Percentiles rank a stretch among this genome's conserved stretches.
Evolutionary conservation across 2,888 invertebrate genomes (phyloP).

Genomic region (Anoplius nigerrimus): DNA sequence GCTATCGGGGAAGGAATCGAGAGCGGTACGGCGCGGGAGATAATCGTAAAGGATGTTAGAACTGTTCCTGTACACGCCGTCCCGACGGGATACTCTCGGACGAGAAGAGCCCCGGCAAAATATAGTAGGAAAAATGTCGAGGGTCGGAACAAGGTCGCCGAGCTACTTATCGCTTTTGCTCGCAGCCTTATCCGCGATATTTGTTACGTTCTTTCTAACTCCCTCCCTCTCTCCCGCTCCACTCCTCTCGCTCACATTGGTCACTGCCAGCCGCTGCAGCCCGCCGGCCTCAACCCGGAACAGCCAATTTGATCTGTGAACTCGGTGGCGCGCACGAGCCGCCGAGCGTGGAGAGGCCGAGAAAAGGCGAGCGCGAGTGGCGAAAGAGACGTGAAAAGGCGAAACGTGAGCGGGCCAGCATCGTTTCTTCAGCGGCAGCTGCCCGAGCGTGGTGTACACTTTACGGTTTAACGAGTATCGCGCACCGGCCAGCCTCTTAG

Average conservation of each 20-base stretch:
- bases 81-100: conserved; percentile 19
- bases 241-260: neutral
- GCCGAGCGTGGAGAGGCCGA: conserved; percentile 23
- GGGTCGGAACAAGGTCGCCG: neutral
- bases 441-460: conserved; percentile 22
- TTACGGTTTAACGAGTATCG: conserved; percentile 24
- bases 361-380: conserved; percentile 10
- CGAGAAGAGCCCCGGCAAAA: conserved; percentile 4
- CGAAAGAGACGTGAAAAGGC: neutral
- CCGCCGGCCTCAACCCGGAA: neutral
- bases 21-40: conserved; percentile 7
- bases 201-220: conserved; percentile 37
- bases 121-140: neutral
- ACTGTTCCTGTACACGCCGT: neutral
- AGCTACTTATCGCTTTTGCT: conserved; percentile 39
- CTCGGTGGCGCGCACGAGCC: neutral
- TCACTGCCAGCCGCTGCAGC: neutral
- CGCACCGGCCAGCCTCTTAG: conserved; percentile 14
- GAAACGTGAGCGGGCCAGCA: conserved; percentile 4
- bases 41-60: conserved; percentile 49
- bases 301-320: conserved; percentile 28
- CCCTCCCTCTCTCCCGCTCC: no score
- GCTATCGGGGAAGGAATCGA: conserved; percentile 1
- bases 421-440: conserved; percentile 11
- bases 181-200: conserved; percentile 35